Conservation (phyloP, 2,888 invertebrate genomes). For the Caenorhabditis plicata region DNA sequence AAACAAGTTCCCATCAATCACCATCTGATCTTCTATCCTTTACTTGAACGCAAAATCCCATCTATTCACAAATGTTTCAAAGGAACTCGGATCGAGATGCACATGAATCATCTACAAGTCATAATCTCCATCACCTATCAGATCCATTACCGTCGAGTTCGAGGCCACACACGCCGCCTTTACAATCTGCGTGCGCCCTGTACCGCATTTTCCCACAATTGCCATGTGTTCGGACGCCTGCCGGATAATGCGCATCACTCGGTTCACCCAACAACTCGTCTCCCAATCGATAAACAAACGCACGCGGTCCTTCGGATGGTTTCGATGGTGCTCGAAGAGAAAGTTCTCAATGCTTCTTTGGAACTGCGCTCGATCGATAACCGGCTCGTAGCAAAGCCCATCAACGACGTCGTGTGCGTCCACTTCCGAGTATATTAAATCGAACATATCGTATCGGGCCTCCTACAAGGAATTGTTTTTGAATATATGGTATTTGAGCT, state of each 20-base stretch:
- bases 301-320: conserved; percentile 46
- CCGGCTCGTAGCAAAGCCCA: conserved; percentile 47
- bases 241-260: conserved; percentile 45
- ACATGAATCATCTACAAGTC: conserved; percentile 28
- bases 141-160: conserved; percentile 19
- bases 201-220: conserved; percentile 24
- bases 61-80: conserved; percentile 28
- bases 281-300: conserved; percentile 47
- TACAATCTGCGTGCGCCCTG: conserved; percentile 34
- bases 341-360: conserved; percentile 52
- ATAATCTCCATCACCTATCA: not conserved
- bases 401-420: conserved; percentile 53
- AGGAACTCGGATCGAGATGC: conserved; percentile 30
- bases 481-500: not conserved
- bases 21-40: no score
- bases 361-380: conserved; percentile 40
- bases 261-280: conserved; percentile 42
- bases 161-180: conserved; percentile 38
- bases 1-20: no score
- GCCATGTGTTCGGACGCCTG: conserved; percentile 53
- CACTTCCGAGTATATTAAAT: conserved; percentile 53
- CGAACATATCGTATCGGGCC: conserved; percentile 29
- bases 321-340: conserved; percentile 50
- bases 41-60: conserved; percentile 31
- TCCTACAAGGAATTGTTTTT: no score